Conservation (phyloP, 2,888 invertebrate species). For the Sinhomidia bicolor region DNA sequence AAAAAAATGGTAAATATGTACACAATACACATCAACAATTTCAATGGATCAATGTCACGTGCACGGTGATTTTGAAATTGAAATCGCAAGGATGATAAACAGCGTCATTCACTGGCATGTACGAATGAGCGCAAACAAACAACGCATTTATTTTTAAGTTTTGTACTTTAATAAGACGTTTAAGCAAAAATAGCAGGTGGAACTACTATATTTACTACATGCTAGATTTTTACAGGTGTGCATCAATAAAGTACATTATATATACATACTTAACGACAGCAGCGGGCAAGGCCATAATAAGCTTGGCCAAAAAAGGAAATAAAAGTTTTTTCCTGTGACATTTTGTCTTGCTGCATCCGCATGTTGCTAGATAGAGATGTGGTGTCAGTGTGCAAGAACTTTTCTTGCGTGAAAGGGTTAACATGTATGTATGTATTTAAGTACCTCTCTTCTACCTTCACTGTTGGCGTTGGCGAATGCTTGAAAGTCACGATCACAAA, state of each 20-base stretch:
- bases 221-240: no score
- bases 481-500: conserved; percentile 28
- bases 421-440: not conserved
- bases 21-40: not conserved
- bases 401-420: not conserved
- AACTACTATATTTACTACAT: no score
- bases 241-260: no score
- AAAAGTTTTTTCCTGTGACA: conserved; percentile 23
- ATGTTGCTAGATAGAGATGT: not conserved
- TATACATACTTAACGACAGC: no score
- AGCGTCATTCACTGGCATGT: not conserved
- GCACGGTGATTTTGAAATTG: conserved; percentile 7
- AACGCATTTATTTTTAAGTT: not conserved
- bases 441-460: not conserved
- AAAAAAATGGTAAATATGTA: not conserved
- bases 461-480: not conserved
- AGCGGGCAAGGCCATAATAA: no score
- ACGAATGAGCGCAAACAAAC: not conserved
- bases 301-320: conserved; percentile 5
- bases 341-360: not conserved
- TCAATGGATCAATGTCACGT: conserved; percentile 49
- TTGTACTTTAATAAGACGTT: no score
- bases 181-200: no score
- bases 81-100: not conserved
- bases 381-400: not conserved